Conservation (phyloP, 2,888 invertebrate genomes). For the Cepaea hortensis region DNA sequence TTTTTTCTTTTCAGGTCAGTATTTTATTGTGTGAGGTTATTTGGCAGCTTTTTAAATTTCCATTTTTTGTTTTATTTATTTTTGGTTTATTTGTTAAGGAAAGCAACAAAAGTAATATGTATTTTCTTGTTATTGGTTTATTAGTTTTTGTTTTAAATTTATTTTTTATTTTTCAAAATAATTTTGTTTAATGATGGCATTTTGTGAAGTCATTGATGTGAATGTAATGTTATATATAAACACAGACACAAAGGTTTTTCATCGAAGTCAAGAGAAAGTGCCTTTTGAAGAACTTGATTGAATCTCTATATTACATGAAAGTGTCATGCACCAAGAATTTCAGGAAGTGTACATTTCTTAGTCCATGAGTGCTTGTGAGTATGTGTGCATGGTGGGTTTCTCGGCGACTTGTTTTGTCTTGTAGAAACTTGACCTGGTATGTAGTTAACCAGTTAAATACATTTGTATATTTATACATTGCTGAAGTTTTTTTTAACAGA, state of each 20-base stretch:
- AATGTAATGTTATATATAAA: background rate
- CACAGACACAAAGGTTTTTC: background rate
- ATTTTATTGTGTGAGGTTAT: background rate
- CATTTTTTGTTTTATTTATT: background rate
- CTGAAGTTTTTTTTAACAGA: background rate
- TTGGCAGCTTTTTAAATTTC: background rate
- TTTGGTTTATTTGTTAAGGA: background rate
- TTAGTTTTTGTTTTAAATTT: background rate
- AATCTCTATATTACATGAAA: slow-evolving; percentile 31
- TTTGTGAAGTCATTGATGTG: background rate
- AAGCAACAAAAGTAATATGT: background rate
- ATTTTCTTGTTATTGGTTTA: background rate
- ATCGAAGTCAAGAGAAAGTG: slow-evolving; percentile 33
- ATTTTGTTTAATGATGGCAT: background rate
- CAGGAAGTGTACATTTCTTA: too few relatives aligned
- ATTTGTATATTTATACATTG: slow-evolving; percentile 43
- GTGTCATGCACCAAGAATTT: background rate
- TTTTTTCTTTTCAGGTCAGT: background rate
- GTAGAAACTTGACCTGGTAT: slow-evolving; percentile 19
- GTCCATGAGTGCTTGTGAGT: background rate
- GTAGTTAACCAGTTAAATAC: background rate
- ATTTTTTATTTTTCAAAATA: background rate
- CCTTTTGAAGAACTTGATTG: slow-evolving; percentile 41
- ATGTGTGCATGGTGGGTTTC: slow-evolving; percentile 27
- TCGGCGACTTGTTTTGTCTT: background rate